Evolutionary conservation across 2,797 vertebrate genomes (phyloP).

Genomic region (Hemitrygon akajei): DNA sequence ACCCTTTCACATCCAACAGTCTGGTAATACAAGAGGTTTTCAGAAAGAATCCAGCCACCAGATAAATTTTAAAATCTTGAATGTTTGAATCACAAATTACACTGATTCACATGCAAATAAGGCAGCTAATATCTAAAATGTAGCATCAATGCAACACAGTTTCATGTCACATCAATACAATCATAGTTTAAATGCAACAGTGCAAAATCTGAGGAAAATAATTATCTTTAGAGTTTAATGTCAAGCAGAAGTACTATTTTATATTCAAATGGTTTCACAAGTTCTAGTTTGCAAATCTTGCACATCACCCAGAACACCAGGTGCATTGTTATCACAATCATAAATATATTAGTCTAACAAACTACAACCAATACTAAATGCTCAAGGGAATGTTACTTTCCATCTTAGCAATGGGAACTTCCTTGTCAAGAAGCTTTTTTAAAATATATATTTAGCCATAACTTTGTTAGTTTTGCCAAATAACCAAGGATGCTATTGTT

Average conservation of each 20-base stretch:
- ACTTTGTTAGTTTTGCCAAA: not conserved
- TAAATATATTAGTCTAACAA: not conserved
- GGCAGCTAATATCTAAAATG: not conserved
- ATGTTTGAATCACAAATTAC: not conserved
- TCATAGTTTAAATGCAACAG: not conserved
- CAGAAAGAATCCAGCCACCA: not conserved
- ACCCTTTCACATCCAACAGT: too few relatives aligned
- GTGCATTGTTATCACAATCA: not conserved
- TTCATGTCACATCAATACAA: not conserved
- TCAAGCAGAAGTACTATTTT: not conserved
- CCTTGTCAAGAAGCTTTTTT: not conserved
- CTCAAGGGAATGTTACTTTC: constrained; percentile 2
- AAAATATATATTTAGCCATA: not conserved
- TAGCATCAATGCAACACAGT: not conserved
- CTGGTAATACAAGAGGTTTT: too few relatives aligned
- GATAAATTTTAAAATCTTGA: not conserved
- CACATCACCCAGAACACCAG: constrained; percentile 10
- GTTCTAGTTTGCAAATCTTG: not conserved
- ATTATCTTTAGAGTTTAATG: not conserved
- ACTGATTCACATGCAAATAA: not conserved
- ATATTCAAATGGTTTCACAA: not conserved
- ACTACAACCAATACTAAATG: not conserved
- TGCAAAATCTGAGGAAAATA: not conserved
- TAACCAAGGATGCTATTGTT: not conserved
- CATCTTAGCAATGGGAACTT: not conserved